phyloP scores from a whole-genome alignment of 2,113 vertebrate genomes.

The Perognathus longimembris region DNA sequence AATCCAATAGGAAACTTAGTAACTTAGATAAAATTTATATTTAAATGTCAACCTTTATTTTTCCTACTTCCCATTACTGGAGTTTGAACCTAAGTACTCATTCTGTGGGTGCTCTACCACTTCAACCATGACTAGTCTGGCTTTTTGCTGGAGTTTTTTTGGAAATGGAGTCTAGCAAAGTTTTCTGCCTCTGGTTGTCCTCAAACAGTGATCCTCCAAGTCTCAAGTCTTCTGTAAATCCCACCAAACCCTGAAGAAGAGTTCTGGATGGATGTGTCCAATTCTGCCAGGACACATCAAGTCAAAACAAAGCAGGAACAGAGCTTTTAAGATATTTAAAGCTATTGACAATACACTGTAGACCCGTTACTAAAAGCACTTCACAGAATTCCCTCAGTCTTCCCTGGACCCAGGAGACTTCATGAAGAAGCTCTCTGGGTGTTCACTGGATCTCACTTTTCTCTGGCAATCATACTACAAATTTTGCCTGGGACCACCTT shows the following conservation, averaged over 20 bases:
- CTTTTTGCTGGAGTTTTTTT: too few species aligned
- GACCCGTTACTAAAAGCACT: not conserved
- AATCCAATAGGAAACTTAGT: not conserved
- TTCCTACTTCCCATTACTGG: too few species aligned
- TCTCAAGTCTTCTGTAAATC: too few species aligned
- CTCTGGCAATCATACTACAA: not conserved
- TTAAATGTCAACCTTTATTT: too few species aligned
- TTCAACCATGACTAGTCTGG: too few species aligned
- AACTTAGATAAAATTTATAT: too few species aligned
- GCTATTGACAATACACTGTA: not conserved
- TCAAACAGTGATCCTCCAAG: too few species aligned
- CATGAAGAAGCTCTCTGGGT: not conserved
- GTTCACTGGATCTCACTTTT: not conserved
- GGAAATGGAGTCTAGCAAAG: too few species aligned
- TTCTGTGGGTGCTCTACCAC: too few species aligned
- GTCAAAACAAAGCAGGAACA: not conserved
- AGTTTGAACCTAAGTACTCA: too few species aligned
- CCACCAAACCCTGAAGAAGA: fast-evolving
- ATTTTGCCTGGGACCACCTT: too few species aligned
- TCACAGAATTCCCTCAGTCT: not conserved
- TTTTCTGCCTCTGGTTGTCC: too few species aligned
- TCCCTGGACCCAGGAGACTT: fast-evolving
- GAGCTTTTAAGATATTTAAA: not conserved
- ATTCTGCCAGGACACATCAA: not conserved
- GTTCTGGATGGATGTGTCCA: not conserved